Base-by-base conservation (phyloP, 1,140 invertebrate genomes). In the Leptoteleia sp. region DNA sequence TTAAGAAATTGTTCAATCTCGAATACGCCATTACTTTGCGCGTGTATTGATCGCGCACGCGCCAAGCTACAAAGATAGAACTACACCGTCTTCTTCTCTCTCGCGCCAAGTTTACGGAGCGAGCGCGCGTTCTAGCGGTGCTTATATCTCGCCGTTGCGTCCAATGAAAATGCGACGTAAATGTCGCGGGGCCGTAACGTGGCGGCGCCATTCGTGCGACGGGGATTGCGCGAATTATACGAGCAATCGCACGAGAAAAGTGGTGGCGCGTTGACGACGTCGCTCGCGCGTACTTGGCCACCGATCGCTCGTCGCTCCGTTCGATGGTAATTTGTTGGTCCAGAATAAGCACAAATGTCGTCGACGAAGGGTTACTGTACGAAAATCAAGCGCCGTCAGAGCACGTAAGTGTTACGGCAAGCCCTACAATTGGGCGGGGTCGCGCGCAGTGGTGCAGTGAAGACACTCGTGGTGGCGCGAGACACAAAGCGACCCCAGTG, bases 401-500 rank as follows among this genome's bases (percentile, higher is more conserved):
- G 43, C 77, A 70, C 65, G 57, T 75, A 73, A 79, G 76, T 75
- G 76, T 72, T 47, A 37, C 67, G 64, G 11, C 64, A 33, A 55
- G 70, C 6, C 64, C 42, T 19, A 27, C 25, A 17, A 62, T 52
- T 79, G 76, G 76, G 76, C 59, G 76, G 76, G 76, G 65, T 76
- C 77, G 65, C 61, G 67, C 47, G 16, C n/a, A n/a, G 42, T 76
- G 61, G 72, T 76, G 78, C 68, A 73, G 61, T 72, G 72, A 72
- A 42, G 62, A 73, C 42, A 61, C 61, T 57, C 42, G 54, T 38
- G 72, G 31, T 33, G 15, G n/a, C n/a, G 4, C 38, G 22, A 61
- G 52, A 70, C 59, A 61, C 67, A 42, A 70, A 76, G 73, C 72
- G 72, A 76, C 72, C 72, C 62, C 72, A 76, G 55, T 73, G 65